Percentiles rank a stretch among this genome's conserved stretches.
Evolutionary conservation across 2,797 vertebrate genomes (phyloP).

Genomic region (Malurus leucopterus): DNA sequence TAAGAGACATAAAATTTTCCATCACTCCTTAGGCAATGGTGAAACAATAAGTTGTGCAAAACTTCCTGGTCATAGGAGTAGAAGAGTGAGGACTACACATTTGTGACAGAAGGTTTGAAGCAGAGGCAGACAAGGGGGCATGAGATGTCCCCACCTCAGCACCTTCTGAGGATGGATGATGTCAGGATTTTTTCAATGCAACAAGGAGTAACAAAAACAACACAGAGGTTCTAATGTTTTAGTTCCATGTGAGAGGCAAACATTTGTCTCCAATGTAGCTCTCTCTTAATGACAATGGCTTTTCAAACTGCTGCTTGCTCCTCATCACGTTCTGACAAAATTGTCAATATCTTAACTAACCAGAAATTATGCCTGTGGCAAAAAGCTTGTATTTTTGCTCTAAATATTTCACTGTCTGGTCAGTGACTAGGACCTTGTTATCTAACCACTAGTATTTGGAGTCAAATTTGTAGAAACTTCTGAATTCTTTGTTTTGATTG

Average conservation of each 20-base stretch:
- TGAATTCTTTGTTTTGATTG: neutral
- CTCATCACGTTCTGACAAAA: neutral
- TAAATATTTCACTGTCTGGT: neutral
- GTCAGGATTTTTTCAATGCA: neutral
- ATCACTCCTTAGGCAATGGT: neutral
- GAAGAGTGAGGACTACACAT: neutral
- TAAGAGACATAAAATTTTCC: neutral
- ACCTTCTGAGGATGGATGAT: neutral
- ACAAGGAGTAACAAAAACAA: neutral
- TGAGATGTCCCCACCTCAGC: accelerated
- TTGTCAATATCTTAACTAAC: neutral
- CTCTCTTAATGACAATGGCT: neutral
- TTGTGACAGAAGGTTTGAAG: neutral
- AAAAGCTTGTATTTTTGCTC: neutral
- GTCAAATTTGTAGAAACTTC: neutral
- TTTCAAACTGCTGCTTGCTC: neutral
- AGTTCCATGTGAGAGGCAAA: accelerated
- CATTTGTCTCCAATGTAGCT: neutral
- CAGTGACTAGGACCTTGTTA: neutral
- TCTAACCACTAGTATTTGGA: neutral
- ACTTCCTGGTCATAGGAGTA: neutral
- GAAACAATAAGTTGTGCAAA: neutral
- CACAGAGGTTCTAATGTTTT: neutral
- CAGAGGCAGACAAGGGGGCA: accelerated
- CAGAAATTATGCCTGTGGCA: neutral